A percentile compares a stretch with the other conserved stretches of the same genome.
phyloP scores from a whole-genome alignment of 2,113 vertebrate species.

The Chinchilla lanigera region DNA sequence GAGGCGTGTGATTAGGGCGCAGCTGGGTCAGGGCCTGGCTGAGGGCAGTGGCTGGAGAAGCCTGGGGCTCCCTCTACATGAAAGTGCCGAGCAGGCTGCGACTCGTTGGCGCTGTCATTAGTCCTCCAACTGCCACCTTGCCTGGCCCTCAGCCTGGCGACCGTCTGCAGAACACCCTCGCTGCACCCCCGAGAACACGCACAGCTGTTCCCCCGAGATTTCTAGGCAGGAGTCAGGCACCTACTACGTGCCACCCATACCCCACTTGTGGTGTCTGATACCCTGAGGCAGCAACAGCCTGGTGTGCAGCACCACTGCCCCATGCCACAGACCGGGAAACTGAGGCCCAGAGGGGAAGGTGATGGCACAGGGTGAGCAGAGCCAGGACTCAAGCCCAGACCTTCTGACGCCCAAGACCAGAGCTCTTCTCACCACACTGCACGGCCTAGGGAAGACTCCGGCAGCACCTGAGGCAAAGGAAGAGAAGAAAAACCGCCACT shows the following conservation, averaged over 20 bases:
- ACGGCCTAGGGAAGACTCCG: rapidly evolving
- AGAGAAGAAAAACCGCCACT: neutral
- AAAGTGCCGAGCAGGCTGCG: constrained; percentile 53
- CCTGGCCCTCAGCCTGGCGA: neutral
- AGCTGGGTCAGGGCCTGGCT: constrained; percentile 20
- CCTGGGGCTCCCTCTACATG: constrained; percentile 36
- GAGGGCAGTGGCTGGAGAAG: constrained; percentile 11
- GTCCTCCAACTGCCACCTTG: neutral
- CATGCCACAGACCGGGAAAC: neutral
- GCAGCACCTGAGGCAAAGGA: neutral
- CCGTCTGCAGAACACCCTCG: neutral
- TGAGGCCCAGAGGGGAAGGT: neutral
- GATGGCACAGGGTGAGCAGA: neutral
- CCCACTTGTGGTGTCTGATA: neutral
- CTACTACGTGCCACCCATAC: rapidly evolving
- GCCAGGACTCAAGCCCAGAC: neutral
- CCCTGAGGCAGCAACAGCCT: neutral
- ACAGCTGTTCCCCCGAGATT: neutral
- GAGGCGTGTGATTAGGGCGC: neutral
- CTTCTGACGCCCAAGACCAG: neutral
- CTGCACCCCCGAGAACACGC: neutral
- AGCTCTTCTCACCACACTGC: neutral
- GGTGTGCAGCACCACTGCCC: too few species aligned
- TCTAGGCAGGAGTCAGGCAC: neutral
- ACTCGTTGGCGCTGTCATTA: constrained; percentile 47